Base-by-base conservation (phyloP, 2,797 vertebrate species). In the Periparus ater region DNA sequence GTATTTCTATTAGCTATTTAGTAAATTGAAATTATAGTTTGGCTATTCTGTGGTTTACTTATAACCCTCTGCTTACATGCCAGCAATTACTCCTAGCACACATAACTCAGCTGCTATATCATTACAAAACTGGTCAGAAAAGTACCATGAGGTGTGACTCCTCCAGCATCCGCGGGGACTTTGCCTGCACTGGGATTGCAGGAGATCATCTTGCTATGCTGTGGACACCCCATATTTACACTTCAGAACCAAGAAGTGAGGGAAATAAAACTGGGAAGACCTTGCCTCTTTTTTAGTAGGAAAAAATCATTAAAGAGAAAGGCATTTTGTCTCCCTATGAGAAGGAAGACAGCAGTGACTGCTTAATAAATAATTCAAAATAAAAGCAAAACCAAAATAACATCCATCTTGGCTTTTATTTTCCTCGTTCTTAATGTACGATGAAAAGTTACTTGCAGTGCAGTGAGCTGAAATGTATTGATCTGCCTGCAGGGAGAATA, bases 351-450 rank as follows among this genome's bases (percentile, higher is more conserved):
- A 90, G 91, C 65, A 91, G 66, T 75, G 83, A 89, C 85, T 92
- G 91, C 76, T 67, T 80, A 90, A 95, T 95, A 94, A 95, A 95
- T 94, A 95, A 97, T 96, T 96, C 65, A 97, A 85, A 97, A 90
- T 91, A 93, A 95, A 96, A 89, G 87, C 80, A 93, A 91, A 92
- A 86, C 76, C 29, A 89, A 95, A 94, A 90, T 94, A 93, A 86
- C 85, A 88, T 88, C 91, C 83, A 92, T 94, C 95, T 89, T 92
- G 38, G 85, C 76, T 97, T 95, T 97, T 96, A 93, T 95, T 96
- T 92, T 85, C 71, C 79, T 93, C 27, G 29, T 94, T 94, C 91
- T 75, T 94, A 95, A 94, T 85, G 82, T 88, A 95, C 6, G 4
- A 83, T 62, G 87, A 93, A 92, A 92, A 93, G 95, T 95, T 89